Evolutionary conservation across 2,113 vertebrate species (phyloP), one percentile per base, ranked within the genome.

Genomic region (Oxygymnocypris stewartii): DNA sequence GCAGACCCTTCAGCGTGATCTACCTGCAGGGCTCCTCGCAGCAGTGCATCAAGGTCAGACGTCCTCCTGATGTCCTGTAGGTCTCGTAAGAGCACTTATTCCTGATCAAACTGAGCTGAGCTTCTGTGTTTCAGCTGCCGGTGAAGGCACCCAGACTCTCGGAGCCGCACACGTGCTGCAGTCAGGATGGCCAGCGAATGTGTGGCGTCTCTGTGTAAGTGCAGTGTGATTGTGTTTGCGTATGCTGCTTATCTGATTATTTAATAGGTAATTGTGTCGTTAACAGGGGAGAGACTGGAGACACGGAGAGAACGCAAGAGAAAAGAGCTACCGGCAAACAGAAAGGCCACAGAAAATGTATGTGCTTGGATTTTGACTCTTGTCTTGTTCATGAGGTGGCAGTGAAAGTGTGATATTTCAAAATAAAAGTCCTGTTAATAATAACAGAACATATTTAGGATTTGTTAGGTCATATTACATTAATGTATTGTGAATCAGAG

Each of bases 1-100:
- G 97, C 91, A 96, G 95, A 93, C 95, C 96, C 9, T 98, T 99
- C 93, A 94, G 93, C 82, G 93, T 93, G 59, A 93, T 99, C 61
- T 96, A 93, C 93, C 96, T 94, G 92, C 94, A 95, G 92, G 94
- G 94, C 87, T 88, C 93, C 1, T 85, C 93, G 51, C 85, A 90
- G 37, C 88, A 91, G 80, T 93, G 89, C 65, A 91, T 94, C n/a
- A 91, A 94, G 93, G 95, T 96, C 20, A 79, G 88, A 59, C 2
- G 13, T 6, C 4, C 63, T 81, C 16, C 12, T 79, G 1, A 37
- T 57, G 6, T 69, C 13, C 9, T 9, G 20, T 37, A 3, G 73
- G 37, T 85, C 4, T 2, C n/a, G 28, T 63, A 2, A 42, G n/a
- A 71, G 20, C 13, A 40, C 35, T 71, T 28, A 14, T 54, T 82